A percentile compares a stretch with the other conserved stretches of the same genome.
phyloP scores from a whole-genome alignment of 2,797 vertebrate genomes.

The Holocentrus rufus region DNA sequence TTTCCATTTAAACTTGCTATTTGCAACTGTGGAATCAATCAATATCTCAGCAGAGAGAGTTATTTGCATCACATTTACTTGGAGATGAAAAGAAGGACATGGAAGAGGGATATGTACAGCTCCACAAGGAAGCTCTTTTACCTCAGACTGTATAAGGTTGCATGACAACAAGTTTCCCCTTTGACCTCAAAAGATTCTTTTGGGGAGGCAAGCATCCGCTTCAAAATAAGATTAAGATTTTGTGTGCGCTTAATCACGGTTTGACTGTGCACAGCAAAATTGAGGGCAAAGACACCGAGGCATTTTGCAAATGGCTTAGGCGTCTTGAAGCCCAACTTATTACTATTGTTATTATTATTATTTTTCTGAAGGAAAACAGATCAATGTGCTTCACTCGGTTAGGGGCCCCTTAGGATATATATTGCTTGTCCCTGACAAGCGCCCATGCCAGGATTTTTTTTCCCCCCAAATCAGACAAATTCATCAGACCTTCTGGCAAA shows the following conservation, averaged over 20 bases:
- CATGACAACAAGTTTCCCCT: slow-evolving; percentile 25
- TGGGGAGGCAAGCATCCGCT: background rate
- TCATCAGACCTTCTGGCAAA: slow-evolving; percentile 28
- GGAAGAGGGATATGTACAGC: slow-evolving; percentile 2
- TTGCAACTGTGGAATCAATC: slow-evolving; percentile 66
- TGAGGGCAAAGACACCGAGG: slow-evolving; percentile 22
- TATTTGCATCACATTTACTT: slow-evolving; percentile 60
- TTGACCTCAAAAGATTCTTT: slow-evolving; percentile 42
- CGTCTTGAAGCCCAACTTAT: slow-evolving; percentile 24
- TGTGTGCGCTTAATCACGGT: slow-evolving; percentile 32
- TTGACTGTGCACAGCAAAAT: slow-evolving; percentile 24
- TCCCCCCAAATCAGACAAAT: slow-evolving; percentile 35
- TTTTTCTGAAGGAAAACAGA: slow-evolving; percentile 52
- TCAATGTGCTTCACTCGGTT: slow-evolving; percentile 59
- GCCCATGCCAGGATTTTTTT: slow-evolving; percentile 19
- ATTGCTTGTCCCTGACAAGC: slow-evolving; percentile 51
- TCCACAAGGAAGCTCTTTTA: slow-evolving; percentile 10
- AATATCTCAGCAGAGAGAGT: slow-evolving; percentile 68
- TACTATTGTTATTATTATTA: slow-evolving; percentile 2
- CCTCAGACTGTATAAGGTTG: slow-evolving; percentile 3
- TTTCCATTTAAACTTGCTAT: slow-evolving; percentile 71
- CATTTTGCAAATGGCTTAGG: slow-evolving; percentile 42
- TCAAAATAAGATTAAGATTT: slow-evolving; percentile 17
- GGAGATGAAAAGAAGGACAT: slow-evolving; percentile 17
- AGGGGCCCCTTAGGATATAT: slow-evolving; percentile 42